These are phyloP conservation scores for Dioctria rufipes DNA, from an alignment of 2,888 invertebrate genomes.

Conservation along the genomic window DNA sequence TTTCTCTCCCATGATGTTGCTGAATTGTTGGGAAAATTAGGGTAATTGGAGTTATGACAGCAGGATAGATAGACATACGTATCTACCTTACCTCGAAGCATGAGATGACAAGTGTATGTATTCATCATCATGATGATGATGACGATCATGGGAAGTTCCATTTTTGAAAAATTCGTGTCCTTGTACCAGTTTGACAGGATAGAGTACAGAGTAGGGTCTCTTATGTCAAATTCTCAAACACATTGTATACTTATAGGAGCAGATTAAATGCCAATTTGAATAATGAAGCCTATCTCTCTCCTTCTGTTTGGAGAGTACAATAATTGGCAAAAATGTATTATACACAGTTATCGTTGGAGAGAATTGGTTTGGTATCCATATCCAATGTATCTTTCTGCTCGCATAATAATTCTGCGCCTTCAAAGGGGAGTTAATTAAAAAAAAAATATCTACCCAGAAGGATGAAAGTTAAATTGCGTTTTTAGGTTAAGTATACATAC, in stretches of 20 bases:
- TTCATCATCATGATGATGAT: no score
- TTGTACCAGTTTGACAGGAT: constrained; percentile 28
- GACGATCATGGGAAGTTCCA: background rate
- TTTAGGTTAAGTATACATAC: no score
- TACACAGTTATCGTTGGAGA: no score
- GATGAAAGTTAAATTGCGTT: no score
- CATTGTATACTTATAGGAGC: background rate
- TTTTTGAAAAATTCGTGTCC: constrained; percentile 23
- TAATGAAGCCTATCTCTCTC: background rate
- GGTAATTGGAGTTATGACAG: constrained; percentile 28
- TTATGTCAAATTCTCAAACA: constrained; percentile 10
- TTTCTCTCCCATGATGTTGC: constrained; percentile 9
- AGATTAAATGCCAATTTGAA: constrained; percentile 12
- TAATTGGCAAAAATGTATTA: no score
- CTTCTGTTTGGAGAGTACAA: no score
- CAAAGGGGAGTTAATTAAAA: no score
- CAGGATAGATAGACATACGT: no score
- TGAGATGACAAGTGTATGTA: constrained; percentile 1
- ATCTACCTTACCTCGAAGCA: background rate
- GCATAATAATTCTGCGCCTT: no score
- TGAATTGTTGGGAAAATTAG: constrained; percentile 32
- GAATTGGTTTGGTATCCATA: no score
- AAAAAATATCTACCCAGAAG: no score
- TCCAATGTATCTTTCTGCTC: no score
- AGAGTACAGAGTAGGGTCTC: background rate